Evolutionary conservation across 2,113 vertebrate species (phyloP).

Genomic region (Cyphomyrus discorhynchus): DNA sequence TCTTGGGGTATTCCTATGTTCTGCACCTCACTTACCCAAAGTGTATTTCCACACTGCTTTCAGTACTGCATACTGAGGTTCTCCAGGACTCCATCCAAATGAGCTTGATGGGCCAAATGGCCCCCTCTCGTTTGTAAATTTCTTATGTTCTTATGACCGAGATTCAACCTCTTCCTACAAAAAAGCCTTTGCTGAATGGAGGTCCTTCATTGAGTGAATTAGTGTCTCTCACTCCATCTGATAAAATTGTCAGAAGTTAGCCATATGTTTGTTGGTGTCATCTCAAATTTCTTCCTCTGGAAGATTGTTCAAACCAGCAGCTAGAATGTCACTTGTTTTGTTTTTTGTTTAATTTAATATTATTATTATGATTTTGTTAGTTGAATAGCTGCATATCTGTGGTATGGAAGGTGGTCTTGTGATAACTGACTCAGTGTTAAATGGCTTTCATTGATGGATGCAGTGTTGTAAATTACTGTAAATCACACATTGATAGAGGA

Average conservation of each 20-base stretch:
- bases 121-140: too few relatives aligned
- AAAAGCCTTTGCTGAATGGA: conserved; percentile 9
- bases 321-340: not conserved
- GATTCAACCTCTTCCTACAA: conserved; percentile 11
- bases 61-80: conserved; percentile 7
- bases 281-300: not conserved
- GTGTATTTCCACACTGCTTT: not conserved
- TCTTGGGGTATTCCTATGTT: conserved; percentile 10
- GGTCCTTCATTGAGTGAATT: conserved; percentile 17
- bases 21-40: conserved; percentile 16
- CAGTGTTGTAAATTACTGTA: not conserved
- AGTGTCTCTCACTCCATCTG: not conserved
- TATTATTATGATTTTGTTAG: not conserved
- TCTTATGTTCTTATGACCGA: not conserved
- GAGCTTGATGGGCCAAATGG: too few relatives aligned
- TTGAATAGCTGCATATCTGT: not conserved
- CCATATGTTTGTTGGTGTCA: not conserved
- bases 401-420: not conserved
- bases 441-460: not conserved
- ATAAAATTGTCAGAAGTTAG: not conserved
- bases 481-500: too few relatives aligned
- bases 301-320: not conserved
- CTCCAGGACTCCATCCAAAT: not conserved
- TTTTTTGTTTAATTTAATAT: not conserved
- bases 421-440: not conserved